phyloP scores from a whole-genome alignment of 1,140 invertebrate species.

The Neotoxoptera formosana region DNA sequence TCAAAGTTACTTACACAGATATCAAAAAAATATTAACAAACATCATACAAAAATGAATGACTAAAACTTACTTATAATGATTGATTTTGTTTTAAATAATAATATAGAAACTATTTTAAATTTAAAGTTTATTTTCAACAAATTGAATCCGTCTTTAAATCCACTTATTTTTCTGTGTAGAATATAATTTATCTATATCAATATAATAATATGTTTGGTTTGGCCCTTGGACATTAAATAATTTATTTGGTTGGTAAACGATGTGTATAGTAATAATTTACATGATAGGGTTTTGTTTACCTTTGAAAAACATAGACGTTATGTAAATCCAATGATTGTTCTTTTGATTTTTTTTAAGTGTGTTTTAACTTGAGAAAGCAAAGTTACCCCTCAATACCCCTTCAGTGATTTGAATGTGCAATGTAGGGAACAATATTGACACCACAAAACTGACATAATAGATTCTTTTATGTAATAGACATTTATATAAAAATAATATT shows the following conservation, averaged over 20 bases:
- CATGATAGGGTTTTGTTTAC: background rate
- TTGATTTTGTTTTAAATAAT: background rate
- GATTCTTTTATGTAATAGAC: background rate
- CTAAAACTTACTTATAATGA: background rate
- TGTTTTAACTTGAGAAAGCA: background rate
- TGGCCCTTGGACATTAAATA: no score
- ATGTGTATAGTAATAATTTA: no score
- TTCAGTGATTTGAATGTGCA: background rate
- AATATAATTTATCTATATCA: no score
- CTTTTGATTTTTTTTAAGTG: no score
- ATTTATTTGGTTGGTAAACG: no score
- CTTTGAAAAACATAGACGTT: background rate
- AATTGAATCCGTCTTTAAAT: no score
- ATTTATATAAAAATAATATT: background rate
- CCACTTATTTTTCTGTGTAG: no score
- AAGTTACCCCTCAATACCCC: background rate
- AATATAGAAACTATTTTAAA: no score
- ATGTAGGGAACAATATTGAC: background rate
- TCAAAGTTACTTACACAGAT: no score
- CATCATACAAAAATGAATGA: background rate
- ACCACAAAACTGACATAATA: background rate
- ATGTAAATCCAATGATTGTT: background rate
- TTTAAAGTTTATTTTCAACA: no score
- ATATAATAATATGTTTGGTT: no score
- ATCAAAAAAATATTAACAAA: background rate